phyloP scores from a whole-genome alignment of 2,888 invertebrate species.

The Lobophora halterata region DNA sequence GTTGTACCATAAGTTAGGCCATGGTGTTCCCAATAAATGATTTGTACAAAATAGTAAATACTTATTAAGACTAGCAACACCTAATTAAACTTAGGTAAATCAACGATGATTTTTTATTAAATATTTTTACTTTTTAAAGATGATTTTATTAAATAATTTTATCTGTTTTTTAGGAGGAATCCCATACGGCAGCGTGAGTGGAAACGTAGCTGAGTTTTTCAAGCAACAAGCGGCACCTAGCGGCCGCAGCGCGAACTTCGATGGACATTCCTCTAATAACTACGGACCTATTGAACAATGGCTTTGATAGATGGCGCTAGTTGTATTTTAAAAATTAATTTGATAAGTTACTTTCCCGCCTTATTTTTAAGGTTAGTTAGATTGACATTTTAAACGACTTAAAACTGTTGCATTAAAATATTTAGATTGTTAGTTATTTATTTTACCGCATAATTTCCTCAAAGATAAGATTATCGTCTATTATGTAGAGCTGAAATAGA shows the following conservation, averaged over 20 bases:
- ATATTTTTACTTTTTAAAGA: slow-evolving; percentile 1
- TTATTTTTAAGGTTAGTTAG: slow-evolving; percentile 1
- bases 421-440: too few relatives aligned
- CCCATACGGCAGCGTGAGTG: slow-evolving; percentile 83
- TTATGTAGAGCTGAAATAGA: too few relatives aligned
- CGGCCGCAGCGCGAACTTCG: slow-evolving; percentile 38
- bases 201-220: slow-evolving; percentile 77
- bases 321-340: slow-evolving; percentile 5
- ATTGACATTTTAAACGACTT: slow-evolving; percentile 5
- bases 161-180: slow-evolving; percentile 78
- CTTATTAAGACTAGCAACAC: too few relatives aligned
- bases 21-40: too few relatives aligned
- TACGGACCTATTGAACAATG: slow-evolving; percentile 63
- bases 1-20: too few relatives aligned
- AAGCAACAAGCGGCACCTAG: slow-evolving; percentile 50
- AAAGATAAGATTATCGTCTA: too few relatives aligned
- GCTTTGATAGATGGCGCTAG: slow-evolving; percentile 52
- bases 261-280: slow-evolving; percentile 34
- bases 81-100: too few relatives aligned
- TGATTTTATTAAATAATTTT: not conserved
- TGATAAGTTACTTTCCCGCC: too few relatives aligned
- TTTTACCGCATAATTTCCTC: too few relatives aligned
- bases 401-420: too few relatives aligned
- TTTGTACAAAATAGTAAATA: too few relatives aligned
- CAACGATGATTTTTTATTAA: too few relatives aligned